phyloP scores from a whole-genome alignment of 2,888 invertebrate species.

The Theretra japonica region DNA sequence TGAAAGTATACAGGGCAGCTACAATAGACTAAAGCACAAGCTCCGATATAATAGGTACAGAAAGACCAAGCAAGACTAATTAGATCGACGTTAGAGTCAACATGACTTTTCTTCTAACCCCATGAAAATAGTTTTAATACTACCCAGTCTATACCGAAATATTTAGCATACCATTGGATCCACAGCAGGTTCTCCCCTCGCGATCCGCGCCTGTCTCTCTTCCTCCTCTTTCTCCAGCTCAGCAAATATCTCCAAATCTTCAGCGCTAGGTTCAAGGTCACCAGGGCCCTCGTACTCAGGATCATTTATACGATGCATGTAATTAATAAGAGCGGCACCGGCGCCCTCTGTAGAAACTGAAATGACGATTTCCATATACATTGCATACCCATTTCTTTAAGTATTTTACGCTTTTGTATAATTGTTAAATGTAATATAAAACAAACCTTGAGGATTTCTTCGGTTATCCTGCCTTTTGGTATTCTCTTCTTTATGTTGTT shows the following conservation, averaged over 20 bases:
- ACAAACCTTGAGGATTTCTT: background rate
- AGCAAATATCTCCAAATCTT: conserved; percentile 74
- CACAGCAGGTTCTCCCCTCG: conserved; percentile 73
- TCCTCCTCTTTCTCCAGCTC: conserved; percentile 68
- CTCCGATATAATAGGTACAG: too few species aligned
- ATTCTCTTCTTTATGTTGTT: conserved; percentile 35
- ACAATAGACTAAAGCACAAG: too few species aligned
- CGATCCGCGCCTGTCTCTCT: conserved; percentile 72
- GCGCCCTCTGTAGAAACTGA: conserved; percentile 49
- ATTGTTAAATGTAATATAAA: too few species aligned
- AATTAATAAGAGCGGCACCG: conserved; percentile 64
- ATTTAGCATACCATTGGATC: conserved; percentile 67
- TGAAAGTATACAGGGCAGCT: background rate
- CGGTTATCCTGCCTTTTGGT: background rate
- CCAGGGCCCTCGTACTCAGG: conserved; percentile 50
- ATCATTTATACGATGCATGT: conserved; percentile 57
- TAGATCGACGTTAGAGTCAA: too few species aligned
- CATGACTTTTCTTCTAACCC: too few species aligned
- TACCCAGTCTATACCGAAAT: conserved; percentile 27
- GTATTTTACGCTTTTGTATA: too few species aligned
- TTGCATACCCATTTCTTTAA: background rate
- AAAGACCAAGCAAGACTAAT: too few species aligned
- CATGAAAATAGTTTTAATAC: too few species aligned
- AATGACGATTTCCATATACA: background rate
- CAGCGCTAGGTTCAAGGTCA: conserved; percentile 69